phyloP scores from a whole-genome alignment of 2,113 vertebrate genomes.

The Cygnus buccinator region DNA sequence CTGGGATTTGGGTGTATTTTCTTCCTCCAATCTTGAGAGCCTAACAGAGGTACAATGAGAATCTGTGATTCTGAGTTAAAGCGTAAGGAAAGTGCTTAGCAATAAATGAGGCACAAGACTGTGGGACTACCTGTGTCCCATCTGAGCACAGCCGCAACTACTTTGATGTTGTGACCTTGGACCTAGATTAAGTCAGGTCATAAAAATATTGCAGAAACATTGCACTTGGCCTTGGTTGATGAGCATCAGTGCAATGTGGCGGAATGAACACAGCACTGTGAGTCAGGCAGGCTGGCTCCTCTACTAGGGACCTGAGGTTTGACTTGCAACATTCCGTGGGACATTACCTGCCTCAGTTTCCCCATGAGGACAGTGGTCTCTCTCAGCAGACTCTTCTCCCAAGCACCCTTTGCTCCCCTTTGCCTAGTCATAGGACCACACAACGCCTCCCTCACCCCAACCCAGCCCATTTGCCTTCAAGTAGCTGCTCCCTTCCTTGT shows the following conservation, averaged over 20 bases:
- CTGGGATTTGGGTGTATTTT: neutral
- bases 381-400: neutral
- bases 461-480: accelerated
- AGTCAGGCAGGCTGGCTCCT: neutral
- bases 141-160: neutral
- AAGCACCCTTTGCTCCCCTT: neutral
- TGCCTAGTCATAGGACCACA: neutral
- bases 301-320: neutral
- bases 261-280: neutral
- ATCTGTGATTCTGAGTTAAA: neutral
- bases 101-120: neutral
- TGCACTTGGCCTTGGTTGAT: neutral
- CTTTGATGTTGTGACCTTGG: neutral
- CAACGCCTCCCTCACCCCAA: neutral
- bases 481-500: neutral
- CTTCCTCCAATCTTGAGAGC: neutral
- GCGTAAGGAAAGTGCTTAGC: neutral
- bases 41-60: neutral
- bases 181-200: neutral
- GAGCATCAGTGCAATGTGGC: neutral
- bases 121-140: neutral
- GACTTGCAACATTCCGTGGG: neutral
- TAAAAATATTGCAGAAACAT: neutral
- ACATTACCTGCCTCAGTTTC: neutral
- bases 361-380: neutral